Evolutionary conservation across 2,113 vertebrate species (phyloP), one percentile per base, ranked within the genome.

Genomic region (Oncorhynchus mykiss): DNA sequence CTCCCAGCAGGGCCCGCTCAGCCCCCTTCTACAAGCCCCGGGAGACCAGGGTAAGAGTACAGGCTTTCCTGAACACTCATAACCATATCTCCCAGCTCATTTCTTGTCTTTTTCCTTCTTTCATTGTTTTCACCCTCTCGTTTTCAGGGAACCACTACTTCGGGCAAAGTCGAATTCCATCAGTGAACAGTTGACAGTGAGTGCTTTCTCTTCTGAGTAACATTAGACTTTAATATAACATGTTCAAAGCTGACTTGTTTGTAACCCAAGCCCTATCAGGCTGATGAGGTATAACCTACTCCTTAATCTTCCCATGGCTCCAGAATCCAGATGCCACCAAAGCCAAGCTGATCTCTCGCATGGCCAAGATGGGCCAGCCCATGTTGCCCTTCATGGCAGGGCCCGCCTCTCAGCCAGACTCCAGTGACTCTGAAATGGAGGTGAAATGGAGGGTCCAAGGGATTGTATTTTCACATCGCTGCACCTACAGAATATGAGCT

Each of bases 341-440:
- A 88, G 97, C 97, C 64, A 99, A 97, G 86, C 92, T 99, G 65
- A 99, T 99, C 81, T 99, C 97, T 16, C 94, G 98, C 24, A 99
- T 99, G 98, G 98, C 98, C 1, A 98, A 95, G 86, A 98, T 99
- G 98, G 98, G 98, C 0, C 97, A 99, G 80, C 97, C 98, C 29
- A 97, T 99, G 97, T 82, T 99, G 70, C 97, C 98, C 48, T 96
- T 99, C 80, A 87, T 98, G 2, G 74, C 95, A 0, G 95, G 94
- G 16, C 83, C 87, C 4, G 90, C 94, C 0, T 84, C 92, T 25
- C 97, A 97, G 29, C 94, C 95, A 0, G 97, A 99, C 84, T 96
- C 96, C 84, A 98, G 94, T 22, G 98, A 98, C 90, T 97, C 97
- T 0, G 98, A 98, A 79, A 90, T 94, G 0, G 97, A 99, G 94